Conservation (phyloP, 2,888 invertebrate genomes). For the Trichogramma dendrolimi region DNA sequence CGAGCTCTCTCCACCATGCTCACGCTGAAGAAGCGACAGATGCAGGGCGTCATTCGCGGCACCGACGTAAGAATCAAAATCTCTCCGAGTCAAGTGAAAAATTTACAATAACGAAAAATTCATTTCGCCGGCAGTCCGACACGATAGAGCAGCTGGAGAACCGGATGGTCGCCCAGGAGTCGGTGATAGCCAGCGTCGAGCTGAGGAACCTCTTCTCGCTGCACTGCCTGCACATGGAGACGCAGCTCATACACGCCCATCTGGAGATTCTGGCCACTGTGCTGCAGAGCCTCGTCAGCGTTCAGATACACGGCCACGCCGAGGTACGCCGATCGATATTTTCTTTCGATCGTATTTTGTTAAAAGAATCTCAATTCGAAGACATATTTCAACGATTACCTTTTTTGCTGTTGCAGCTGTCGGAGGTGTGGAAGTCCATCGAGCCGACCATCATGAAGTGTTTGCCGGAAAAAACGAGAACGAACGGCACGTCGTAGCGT, state of each 20-base stretch:
- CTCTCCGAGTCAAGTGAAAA: background rate
- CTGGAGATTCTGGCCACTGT: slow-evolving; percentile 60
- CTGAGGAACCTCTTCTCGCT: slow-evolving; percentile 61
- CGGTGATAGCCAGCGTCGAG: slow-evolving; percentile 61
- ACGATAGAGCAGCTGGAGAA: slow-evolving; percentile 61
- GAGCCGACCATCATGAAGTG: slow-evolving; percentile 55
- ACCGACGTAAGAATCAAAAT: slow-evolving; percentile 55
- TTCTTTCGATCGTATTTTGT: slow-evolving; percentile 5
- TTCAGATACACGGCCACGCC: slow-evolving; percentile 56
- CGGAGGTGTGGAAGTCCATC: slow-evolving; percentile 57
- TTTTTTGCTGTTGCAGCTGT: slow-evolving; percentile 49
- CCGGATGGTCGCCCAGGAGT: slow-evolving; percentile 62
- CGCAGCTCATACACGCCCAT: slow-evolving; percentile 60
- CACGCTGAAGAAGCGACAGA: slow-evolving; percentile 60
- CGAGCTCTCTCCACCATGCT: slow-evolving; percentile 61
- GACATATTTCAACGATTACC: background rate
- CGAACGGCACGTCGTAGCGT: slow-evolving; percentile 25
- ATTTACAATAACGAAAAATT: slow-evolving; percentile 6
- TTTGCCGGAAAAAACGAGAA: slow-evolving; percentile 50
- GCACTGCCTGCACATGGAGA: slow-evolving; percentile 62
- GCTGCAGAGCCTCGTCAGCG: slow-evolving; percentile 57
- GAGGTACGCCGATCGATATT: slow-evolving; percentile 54
- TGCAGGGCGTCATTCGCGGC: slow-evolving; percentile 62
- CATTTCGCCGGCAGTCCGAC: slow-evolving; percentile 53
- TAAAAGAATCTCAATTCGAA: background rate